phyloP scores from a whole-genome alignment of 2,113 vertebrate species.

The Tricholaema leucomelas region DNA sequence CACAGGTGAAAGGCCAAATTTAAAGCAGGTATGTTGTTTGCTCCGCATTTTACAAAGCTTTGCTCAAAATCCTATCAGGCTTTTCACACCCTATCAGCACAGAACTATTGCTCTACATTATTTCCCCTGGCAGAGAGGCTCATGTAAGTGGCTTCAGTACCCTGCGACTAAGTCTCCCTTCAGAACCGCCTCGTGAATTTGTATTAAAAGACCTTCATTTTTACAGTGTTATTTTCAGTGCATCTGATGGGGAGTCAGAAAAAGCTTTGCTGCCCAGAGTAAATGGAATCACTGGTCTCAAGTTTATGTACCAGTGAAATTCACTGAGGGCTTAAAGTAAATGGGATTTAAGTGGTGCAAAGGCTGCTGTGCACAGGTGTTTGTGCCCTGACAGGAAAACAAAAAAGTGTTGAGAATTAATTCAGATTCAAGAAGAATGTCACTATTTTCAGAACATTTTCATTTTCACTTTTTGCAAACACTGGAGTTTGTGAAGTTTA shows the following conservation, averaged over 20 bases:
- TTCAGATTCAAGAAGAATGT: neutral
- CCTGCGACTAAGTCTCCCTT: neutral
- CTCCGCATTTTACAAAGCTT: neutral
- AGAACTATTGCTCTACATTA: neutral
- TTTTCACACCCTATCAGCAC: neutral
- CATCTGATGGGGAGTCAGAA: neutral
- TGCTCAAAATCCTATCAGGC: neutral
- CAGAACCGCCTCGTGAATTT: neutral
- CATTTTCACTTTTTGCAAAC: constrained; percentile 21
- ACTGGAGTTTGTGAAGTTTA: neutral
- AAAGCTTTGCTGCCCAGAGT: neutral
- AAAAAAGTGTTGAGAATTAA: neutral
- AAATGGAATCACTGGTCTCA: neutral
- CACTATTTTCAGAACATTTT: neutral
- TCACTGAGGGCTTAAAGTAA: neutral
- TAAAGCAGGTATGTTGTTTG: neutral
- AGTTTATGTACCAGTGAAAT: neutral
- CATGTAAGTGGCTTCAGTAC: neutral
- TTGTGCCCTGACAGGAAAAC: neutral
- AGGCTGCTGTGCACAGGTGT: neutral
- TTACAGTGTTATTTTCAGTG: neutral
- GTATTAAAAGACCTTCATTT: neutral
- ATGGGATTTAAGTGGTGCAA: neutral
- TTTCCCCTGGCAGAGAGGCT: neutral
- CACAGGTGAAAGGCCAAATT: neutral